Conservation (phyloP, 2,888 invertebrate species). For the Hedychridium roseum region DNA sequence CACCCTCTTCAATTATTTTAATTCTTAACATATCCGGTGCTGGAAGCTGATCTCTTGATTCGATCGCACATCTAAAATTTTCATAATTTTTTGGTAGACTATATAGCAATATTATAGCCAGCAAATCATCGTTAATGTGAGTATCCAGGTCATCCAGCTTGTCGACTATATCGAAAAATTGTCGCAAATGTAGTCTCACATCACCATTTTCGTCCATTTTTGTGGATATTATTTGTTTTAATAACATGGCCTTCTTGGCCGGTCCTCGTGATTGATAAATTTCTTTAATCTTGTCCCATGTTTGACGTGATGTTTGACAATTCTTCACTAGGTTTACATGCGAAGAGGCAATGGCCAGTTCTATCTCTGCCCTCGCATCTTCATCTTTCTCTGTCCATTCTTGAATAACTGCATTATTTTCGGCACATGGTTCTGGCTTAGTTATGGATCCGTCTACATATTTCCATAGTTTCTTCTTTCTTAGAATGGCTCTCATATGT, state of each 20-base stretch:
- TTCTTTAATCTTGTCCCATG: constrained; percentile 7
- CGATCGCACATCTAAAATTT: constrained; percentile 13
- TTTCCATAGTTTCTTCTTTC: constrained; percentile 9
- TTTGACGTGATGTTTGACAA: constrained; percentile 1
- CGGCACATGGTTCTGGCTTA: constrained; percentile 1
- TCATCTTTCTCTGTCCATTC: constrained; percentile 7
- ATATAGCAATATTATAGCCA: constrained; percentile 11
- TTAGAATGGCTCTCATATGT: constrained; percentile 5
- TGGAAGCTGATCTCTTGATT: constrained; percentile 9
- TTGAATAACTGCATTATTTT: background rate
- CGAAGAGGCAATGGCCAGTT: constrained; percentile 4
- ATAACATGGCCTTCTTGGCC: constrained; percentile 8
- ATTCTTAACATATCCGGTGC: constrained; percentile 8
- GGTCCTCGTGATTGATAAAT: constrained; percentile 12
- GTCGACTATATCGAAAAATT: constrained; percentile 10
- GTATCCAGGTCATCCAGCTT: constrained; percentile 10
- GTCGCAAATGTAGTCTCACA: constrained; percentile 5
- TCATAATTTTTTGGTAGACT: constrained; percentile 13
- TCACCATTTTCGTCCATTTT: constrained; percentile 12
- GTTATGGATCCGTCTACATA: constrained; percentile 3
- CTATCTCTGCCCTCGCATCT: constrained; percentile 12
- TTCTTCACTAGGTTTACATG: constrained; percentile 11
- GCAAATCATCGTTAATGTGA: constrained; percentile 10
- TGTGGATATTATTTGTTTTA: constrained; percentile 7
- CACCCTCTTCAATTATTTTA: constrained; percentile 12